Conservation (phyloP, 2,888 invertebrate species). For the Leptinotarsa peninsularis region DNA sequence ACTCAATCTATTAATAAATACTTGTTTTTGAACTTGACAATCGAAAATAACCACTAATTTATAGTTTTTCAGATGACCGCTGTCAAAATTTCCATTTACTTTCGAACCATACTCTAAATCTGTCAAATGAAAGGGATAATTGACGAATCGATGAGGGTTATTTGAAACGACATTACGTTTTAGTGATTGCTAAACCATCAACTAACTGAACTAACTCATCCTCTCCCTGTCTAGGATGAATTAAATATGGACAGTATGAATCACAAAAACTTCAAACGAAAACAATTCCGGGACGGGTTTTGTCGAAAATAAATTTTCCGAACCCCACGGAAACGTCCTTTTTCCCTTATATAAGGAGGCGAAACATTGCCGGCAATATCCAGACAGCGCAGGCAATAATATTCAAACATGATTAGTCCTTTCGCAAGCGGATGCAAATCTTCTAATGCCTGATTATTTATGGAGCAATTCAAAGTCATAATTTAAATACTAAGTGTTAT, state of each 20-base stretch:
- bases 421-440: slow-evolving; percentile 63
- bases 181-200: no score
- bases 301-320: slow-evolving; percentile 3
- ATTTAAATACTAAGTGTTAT: slow-evolving; percentile 68
- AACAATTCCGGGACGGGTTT: neutral
- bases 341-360: slow-evolving; percentile 21
- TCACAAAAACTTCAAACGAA: neutral
- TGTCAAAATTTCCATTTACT: no score
- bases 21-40: no score
- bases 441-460: slow-evolving; percentile 67
- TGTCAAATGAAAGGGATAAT: no score
- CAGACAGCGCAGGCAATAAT: slow-evolving; percentile 57
- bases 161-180: no score
- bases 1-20: no score
- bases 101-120: no score
- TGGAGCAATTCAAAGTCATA: slow-evolving; percentile 67
- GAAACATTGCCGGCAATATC: slow-evolving; percentile 47
- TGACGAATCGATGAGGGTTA: no score
- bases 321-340: slow-evolving; percentile 22
- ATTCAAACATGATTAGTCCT: slow-evolving; percentile 65
- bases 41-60: no score
- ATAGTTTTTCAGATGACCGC: no score
- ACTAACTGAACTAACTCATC: neutral
- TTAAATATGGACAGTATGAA: neutral
- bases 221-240: neutral